A percentile compares a stretch with the other conserved stretches of the same genome.
These are phyloP conservation scores for Agrochola litura DNA, from an alignment of 2,888 invertebrate genomes.

Conservation along the genomic window DNA sequence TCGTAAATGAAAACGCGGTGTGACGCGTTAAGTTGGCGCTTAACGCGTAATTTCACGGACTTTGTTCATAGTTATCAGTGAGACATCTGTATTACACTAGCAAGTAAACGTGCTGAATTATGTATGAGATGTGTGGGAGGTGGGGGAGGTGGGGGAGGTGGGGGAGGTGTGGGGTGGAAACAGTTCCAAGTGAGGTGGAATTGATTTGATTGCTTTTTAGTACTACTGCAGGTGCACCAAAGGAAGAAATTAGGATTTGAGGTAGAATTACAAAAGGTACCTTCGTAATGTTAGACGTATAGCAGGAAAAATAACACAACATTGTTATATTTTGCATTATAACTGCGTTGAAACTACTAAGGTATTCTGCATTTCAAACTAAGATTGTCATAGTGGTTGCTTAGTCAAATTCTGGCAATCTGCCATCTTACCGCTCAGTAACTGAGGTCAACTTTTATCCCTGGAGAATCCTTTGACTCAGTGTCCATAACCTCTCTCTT, in stretches of 20 bases:
- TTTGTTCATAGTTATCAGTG: constrained; percentile 45
- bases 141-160: too few relatives aligned
- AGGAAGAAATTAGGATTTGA: background rate
- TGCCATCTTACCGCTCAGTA: background rate
- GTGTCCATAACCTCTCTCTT: background rate
- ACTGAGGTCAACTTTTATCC: constrained; percentile 9
- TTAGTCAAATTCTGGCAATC: constrained; percentile 13
- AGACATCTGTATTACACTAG: constrained; percentile 50
- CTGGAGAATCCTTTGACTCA: constrained; percentile 6
- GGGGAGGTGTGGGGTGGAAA: background rate
- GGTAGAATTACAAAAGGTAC: background rate
- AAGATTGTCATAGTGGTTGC: background rate
- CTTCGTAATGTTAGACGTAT: background rate
- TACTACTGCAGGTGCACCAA: background rate
- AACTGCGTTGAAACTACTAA: background rate
- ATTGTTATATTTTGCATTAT: background rate
- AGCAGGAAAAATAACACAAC: background rate
- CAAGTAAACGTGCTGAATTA: constrained; percentile 24
- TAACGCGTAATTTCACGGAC: constrained; percentile 49
- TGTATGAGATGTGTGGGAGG: constrained; percentile 10
- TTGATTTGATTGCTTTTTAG: background rate
- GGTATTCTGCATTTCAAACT: constrained; percentile 16
- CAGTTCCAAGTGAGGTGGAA: background rate
- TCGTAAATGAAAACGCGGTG: constrained; percentile 11
- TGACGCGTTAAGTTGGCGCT: constrained; percentile 21